Evolutionary conservation across 2,113 vertebrate genomes (phyloP).

Genomic region (Solenodon paradoxus): DNA sequence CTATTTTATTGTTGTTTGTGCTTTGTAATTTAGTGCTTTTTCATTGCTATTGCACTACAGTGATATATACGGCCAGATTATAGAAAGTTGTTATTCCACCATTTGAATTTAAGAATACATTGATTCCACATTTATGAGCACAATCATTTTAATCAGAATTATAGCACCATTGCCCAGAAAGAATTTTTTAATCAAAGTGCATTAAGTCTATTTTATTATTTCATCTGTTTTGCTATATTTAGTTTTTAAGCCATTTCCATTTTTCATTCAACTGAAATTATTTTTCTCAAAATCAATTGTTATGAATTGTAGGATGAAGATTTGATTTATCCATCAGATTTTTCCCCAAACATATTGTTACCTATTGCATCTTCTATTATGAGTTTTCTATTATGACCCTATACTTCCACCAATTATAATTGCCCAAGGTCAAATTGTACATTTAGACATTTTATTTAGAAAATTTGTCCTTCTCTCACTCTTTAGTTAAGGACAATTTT

Average conservation of each 20-base stretch:
- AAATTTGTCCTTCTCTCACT: neutral
- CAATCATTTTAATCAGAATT: slow-evolving; percentile 42
- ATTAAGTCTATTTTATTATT: slow-evolving; percentile 50
- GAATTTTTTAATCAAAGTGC: slow-evolving; percentile 41
- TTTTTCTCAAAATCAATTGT: slow-evolving; percentile 56
- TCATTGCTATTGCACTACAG: slow-evolving; percentile 13
- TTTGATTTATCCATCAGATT: slow-evolving; percentile 41
- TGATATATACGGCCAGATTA: neutral
- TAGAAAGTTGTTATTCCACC: neutral
- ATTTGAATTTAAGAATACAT: slow-evolving; percentile 30
- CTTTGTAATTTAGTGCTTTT: neutral
- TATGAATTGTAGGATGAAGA: slow-evolving; percentile 55
- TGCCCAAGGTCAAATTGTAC: slow-evolving; percentile 30
- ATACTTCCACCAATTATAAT: neutral
- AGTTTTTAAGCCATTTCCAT: slow-evolving; percentile 29
- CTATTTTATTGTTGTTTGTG: neutral
- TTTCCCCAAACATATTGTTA: neutral
- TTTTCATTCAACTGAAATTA: slow-evolving; percentile 56
- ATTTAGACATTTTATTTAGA: slow-evolving; percentile 25
- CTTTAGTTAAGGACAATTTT: neutral
- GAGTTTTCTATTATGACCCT: slow-evolving; percentile 25
- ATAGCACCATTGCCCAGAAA: slow-evolving; percentile 43
- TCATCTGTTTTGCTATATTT: slow-evolving; percentile 47
- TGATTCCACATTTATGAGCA: slow-evolving; percentile 40
- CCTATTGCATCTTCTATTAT: neutral